Percentiles rank a stretch among this genome's conserved stretches.
Conservation (phyloP, 2,113 vertebrate species). For the Pseudopipra pipra region DNA sequence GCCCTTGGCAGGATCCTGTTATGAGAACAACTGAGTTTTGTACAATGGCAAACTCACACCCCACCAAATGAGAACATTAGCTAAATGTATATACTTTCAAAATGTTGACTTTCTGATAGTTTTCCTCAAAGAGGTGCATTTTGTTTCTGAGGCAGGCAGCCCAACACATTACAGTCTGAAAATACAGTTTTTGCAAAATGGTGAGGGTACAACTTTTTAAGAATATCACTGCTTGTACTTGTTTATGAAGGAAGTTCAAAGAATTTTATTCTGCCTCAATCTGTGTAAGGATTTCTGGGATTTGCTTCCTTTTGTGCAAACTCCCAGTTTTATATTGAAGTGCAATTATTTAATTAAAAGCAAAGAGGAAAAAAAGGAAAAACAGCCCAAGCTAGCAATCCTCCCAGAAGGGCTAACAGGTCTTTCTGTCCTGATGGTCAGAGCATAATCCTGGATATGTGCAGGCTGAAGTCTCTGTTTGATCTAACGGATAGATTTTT, state of each 20-base stretch:
- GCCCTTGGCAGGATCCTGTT: not conserved
- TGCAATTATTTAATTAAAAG: not conserved
- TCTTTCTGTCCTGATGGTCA: not conserved
- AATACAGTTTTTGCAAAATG: not conserved
- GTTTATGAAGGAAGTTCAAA: not conserved
- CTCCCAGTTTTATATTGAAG: not conserved
- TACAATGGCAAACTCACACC: not conserved
- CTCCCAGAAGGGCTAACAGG: not conserved
- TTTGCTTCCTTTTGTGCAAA: not conserved
- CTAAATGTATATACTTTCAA: not conserved
- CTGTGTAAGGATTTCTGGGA: not conserved
- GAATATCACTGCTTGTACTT: not conserved
- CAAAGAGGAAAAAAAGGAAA: not conserved
- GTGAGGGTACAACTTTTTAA: not conserved
- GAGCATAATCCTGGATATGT: not conserved
- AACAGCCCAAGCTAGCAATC: not conserved
- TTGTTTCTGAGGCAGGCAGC: not conserved
- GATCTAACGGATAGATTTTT: not conserved
- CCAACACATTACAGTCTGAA: not conserved
- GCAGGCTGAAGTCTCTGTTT: not conserved
- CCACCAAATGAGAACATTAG: not conserved
- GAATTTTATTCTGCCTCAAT: not conserved
- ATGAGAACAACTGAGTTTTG: fast-evolving
- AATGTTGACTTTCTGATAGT: not conserved
- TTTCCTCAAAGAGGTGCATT: not conserved